A percentile compares a stretch with the other conserved stretches of the same genome.
Evolutionary conservation across 2,797 vertebrate genomes (phyloP).

Genomic region (Pteronotus mesoamericanus): DNA sequence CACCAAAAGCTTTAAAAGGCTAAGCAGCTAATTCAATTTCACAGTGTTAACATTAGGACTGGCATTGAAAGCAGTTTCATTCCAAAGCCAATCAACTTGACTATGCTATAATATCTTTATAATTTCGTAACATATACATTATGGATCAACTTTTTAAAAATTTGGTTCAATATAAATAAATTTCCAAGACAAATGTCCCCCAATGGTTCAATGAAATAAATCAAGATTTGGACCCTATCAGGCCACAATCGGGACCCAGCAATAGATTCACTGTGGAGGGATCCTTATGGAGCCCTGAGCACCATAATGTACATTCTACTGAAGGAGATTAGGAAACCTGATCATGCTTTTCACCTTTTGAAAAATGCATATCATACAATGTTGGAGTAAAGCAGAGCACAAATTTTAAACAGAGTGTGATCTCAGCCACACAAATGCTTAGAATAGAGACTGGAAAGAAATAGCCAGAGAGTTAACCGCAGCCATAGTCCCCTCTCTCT

Average conservation of each 20-base stretch:
- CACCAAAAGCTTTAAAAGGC: background rate
- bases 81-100: constrained; percentile 1
- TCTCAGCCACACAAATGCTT: background rate
- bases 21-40: background rate
- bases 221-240: background rate
- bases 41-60: background rate
- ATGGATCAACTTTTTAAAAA: background rate
- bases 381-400: background rate
- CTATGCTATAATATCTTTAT: background rate
- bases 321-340: background rate
- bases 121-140: background rate
- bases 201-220: background rate
- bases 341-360: background rate
- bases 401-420: background rate
- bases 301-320: background rate
- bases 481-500: background rate
- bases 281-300: background rate
- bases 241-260: background rate
- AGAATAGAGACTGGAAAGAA: background rate
- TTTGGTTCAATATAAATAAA: background rate
- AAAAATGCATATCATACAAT: background rate
- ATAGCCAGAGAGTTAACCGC: background rate
- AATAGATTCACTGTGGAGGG: background rate
- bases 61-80: constrained; percentile 9
- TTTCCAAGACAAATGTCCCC: background rate